Conservation (phyloP, 1,140 invertebrate species). For the Pachypeltis micranthus region DNA sequence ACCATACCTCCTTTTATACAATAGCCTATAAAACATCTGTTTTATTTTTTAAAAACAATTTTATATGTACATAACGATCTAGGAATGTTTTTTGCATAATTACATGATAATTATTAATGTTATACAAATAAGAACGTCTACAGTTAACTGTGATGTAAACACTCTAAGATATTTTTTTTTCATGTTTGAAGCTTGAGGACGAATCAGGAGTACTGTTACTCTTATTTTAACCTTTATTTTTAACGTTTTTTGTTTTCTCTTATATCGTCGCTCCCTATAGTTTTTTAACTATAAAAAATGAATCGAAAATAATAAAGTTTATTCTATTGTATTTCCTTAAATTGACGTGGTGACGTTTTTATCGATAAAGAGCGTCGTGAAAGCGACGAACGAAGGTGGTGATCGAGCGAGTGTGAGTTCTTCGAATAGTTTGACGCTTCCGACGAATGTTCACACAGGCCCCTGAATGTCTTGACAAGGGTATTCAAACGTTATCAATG, state of each 20-base stretch:
- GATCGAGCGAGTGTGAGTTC: too few species aligned
- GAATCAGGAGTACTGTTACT: constrained; percentile 18
- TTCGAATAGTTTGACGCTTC: too few species aligned
- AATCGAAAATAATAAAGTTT: constrained; percentile 19
- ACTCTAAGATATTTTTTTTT: constrained; percentile 20
- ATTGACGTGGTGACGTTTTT: constrained; percentile 18
- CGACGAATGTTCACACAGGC: too few species aligned
- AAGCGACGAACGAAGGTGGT: too few species aligned
- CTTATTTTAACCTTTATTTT: too few species aligned
- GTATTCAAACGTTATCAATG: too few species aligned
- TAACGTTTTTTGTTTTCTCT: too few species aligned
- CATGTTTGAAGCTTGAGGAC: constrained; percentile 23
- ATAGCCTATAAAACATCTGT: constrained; percentile 26
- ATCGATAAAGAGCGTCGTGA: constrained; percentile 20
- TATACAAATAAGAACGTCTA: constrained; percentile 27
- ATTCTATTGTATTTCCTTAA: constrained; percentile 17
- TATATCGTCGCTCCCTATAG: constrained; percentile 16
- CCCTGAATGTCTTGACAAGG: too few species aligned
- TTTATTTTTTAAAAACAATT: constrained; percentile 25
- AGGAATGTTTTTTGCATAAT: constrained; percentile 27
- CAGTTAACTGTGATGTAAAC: constrained; percentile 27
- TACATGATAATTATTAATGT: constrained; percentile 27
- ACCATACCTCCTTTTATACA: constrained; percentile 22
- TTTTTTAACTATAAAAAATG: constrained; percentile 25
- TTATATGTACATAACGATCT: constrained; percentile 28